These are phyloP conservation scores for Athene noctua DNA, from an alignment of 2,113 vertebrate genomes.

Conservation along the genomic window DNA sequence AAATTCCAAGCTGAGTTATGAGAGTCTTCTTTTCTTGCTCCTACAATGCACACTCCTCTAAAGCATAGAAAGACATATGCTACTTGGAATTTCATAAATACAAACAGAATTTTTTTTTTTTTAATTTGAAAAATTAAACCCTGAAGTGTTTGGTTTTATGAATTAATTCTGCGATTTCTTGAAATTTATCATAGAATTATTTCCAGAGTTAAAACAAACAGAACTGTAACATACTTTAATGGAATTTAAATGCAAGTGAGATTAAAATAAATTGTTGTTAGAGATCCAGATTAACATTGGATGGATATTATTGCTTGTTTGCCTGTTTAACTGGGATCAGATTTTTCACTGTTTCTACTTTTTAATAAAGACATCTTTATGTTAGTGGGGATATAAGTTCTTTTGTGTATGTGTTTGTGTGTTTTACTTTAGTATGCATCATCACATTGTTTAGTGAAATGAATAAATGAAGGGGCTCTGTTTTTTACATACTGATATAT, in stretches of 20 bases:
- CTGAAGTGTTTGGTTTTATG: neutral
- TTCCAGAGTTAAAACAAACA: neutral
- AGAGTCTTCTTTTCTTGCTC: constrained; percentile 8
- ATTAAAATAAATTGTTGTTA: neutral
- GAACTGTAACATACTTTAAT: neutral
- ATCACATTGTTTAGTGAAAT: constrained; percentile 49
- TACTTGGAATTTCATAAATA: constrained; percentile 45
- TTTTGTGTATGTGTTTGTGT: neutral
- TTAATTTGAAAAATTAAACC: neutral
- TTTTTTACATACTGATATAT: constrained; percentile 1
- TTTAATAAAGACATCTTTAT: neutral
- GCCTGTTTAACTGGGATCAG: neutral
- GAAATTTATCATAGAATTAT: neutral
- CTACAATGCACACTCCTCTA: neutral
- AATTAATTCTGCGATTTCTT: neutral
- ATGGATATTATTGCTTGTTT: constrained; percentile 23
- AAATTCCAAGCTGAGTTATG: neutral
- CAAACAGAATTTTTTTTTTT: neutral
- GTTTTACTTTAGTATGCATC: constrained; percentile 1
- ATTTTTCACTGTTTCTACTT: neutral
- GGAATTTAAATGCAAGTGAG: neutral
- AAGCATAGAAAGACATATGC: neutral
- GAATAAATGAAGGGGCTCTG: constrained; percentile 1
- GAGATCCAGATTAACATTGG: neutral
- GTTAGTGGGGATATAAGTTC: neutral